These are phyloP conservation scores for Origma solitaria DNA, from an alignment of 2,113 vertebrate genomes.

Conservation along the genomic window DNA sequence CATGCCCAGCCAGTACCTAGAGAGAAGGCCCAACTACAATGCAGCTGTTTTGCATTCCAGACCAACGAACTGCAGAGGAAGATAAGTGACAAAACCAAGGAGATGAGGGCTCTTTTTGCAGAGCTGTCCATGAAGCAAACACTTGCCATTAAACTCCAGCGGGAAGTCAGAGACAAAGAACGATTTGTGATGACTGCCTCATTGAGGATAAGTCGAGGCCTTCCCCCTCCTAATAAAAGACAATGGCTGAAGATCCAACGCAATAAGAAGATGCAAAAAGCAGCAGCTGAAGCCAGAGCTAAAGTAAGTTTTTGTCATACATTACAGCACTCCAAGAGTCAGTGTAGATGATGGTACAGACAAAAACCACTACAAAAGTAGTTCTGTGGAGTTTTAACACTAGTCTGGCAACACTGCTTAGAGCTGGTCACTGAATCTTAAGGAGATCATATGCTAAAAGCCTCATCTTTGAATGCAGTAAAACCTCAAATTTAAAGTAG, in stretches of 20 bases:
- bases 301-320: slow-evolving; percentile 62
- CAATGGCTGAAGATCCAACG: slow-evolving; percentile 76
- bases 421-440: background rate
- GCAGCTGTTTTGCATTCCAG: slow-evolving; percentile 61
- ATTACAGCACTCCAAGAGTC: background rate
- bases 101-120: slow-evolving; percentile 81
- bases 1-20: background rate
- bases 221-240: slow-evolving; percentile 76
- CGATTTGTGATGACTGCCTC: slow-evolving; percentile 78
- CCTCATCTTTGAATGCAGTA: background rate
- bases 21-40: background rate
- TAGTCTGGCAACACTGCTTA: background rate
- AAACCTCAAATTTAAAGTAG: background rate
- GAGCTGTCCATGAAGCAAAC: slow-evolving; percentile 88
- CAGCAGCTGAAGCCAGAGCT: slow-evolving; percentile 68
- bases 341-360: background rate
- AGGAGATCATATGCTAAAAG: background rate
- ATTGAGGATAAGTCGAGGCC: slow-evolving; percentile 75
- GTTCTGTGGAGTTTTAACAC: background rate
- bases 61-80: slow-evolving; percentile 73
- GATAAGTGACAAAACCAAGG: slow-evolving; percentile 73
- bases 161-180: slow-evolving; percentile 82
- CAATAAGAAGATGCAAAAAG: slow-evolving; percentile 70
- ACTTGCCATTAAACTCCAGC: slow-evolving; percentile 75
- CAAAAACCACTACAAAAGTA: background rate